These are phyloP conservation scores for Phaethon lepturus DNA, from an alignment of 2,113 vertebrate species.

Conservation along the genomic window DNA sequence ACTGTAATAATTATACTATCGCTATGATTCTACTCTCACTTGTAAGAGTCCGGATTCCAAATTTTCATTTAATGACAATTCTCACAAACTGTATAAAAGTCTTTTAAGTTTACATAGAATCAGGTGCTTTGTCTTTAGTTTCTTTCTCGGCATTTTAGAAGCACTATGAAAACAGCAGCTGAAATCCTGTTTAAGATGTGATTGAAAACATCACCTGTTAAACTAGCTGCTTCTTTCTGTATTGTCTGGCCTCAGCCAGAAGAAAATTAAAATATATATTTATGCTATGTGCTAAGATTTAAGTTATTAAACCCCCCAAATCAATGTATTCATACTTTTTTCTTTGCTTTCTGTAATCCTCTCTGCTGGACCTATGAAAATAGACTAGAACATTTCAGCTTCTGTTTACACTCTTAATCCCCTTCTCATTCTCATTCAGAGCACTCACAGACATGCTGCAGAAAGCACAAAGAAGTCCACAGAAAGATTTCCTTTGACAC, in stretches of 20 bases:
- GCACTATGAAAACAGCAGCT: background rate
- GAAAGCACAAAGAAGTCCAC: background rate
- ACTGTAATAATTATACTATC: background rate
- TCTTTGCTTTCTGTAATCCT: constrained; percentile 54
- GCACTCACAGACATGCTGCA: background rate
- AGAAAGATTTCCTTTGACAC: background rate
- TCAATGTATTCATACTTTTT: constrained; percentile 37
- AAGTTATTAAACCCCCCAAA: constrained; percentile 30
- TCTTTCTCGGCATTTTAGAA: background rate
- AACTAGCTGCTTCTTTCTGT: background rate
- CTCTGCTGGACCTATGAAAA: constrained; percentile 44
- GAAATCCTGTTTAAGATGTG: background rate
- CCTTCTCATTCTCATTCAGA: constrained; percentile 34
- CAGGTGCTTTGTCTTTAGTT: background rate
- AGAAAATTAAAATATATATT: constrained; percentile 52
- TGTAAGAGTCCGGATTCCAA: background rate
- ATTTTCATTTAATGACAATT: background rate
- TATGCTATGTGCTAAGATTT: constrained; percentile 3
- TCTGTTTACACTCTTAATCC: constrained; percentile 42
- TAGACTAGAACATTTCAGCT: constrained; percentile 24
- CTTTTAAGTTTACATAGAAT: background rate
- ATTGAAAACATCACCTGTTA: constrained; percentile 18
- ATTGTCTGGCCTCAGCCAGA: background rate
- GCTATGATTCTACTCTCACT: background rate
- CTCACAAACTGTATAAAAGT: background rate